Conservation (phyloP, 2,888 invertebrate species). For the Agriopis leucophaearia region DNA sequence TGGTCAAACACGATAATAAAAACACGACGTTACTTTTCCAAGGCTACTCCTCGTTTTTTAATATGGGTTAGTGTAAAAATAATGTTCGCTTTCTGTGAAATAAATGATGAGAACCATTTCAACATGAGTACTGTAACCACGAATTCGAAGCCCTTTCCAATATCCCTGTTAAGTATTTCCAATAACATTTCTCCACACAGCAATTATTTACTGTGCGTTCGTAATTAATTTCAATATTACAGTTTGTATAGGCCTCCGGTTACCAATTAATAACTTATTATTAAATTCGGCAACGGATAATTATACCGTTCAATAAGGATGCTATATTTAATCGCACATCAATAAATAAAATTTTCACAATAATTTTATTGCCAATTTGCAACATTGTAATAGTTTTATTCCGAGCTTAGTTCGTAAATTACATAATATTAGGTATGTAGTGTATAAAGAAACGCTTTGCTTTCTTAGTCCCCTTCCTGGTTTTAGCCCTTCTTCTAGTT, state of each 20-base stretch:
- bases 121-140: neutral
- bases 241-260: slow-evolving; percentile 49
- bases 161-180: slow-evolving; percentile 19
- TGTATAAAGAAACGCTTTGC: no score
- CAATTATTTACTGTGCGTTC: slow-evolving; percentile 43
- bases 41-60: no score
- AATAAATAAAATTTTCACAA: neutral
- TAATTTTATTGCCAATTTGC: neutral
- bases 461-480: no score
- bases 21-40: no score
- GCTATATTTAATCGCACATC: slow-evolving; percentile 6
- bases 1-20: no score
- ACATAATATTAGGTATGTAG: no score
- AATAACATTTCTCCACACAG: slow-evolving; percentile 29
- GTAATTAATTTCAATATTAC: slow-evolving; percentile 61
- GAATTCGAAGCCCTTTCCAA: neutral
- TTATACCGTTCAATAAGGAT: slow-evolving; percentile 37
- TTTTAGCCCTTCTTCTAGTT: no score
- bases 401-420: no score
- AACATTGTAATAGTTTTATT: no score
- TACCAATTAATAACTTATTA: slow-evolving; percentile 48
- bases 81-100: neutral
- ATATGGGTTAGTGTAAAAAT: no score
- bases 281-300: slow-evolving; percentile 44
- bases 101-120: neutral